A percentile compares a stretch with the other conserved stretches of the same genome.
phyloP scores from a whole-genome alignment of 1,140 invertebrate species.

The Aphelenchoides besseyi region DNA sequence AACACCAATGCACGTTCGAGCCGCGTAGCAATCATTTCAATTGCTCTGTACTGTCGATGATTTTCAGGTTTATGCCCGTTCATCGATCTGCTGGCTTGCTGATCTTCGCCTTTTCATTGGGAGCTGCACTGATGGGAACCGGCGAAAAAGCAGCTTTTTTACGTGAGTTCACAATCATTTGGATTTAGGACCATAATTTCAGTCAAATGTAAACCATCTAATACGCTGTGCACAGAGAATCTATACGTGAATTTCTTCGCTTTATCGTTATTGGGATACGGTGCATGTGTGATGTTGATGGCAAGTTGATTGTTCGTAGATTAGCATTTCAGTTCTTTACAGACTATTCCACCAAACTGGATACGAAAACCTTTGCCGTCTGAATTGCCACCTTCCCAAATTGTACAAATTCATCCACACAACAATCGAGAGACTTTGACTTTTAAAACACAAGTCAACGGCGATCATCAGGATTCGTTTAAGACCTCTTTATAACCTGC shows the following conservation, averaged over 20 bases:
- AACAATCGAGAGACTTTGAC: background rate
- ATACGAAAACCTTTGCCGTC: background rate
- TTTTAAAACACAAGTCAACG: background rate
- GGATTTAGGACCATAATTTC: background rate
- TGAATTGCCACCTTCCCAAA: background rate
- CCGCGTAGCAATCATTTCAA: background rate
- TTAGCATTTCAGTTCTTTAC: background rate
- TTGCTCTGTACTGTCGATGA: background rate
- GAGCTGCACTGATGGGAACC: constrained; percentile 19
- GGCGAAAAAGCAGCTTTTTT: constrained; percentile 4
- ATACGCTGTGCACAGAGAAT: constrained; percentile 11
- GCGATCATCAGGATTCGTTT: background rate
- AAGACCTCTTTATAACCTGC: background rate
- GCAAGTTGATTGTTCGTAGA: background rate
- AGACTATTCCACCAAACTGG: background rate
- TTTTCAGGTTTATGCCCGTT: constrained; percentile 13
- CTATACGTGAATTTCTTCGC: constrained; percentile 13
- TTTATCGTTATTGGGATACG: constrained; percentile 1
- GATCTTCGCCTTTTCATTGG: constrained; percentile 20
- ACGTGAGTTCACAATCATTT: background rate
- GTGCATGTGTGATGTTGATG: constrained; percentile 6
- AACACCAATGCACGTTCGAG: constrained; percentile 8
- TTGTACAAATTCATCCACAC: background rate
- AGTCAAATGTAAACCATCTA: background rate
- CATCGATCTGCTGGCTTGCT: constrained; percentile 3